phyloP scores from a whole-genome alignment of 2,888 invertebrate genomes.

The Parelbella ahira region DNA sequence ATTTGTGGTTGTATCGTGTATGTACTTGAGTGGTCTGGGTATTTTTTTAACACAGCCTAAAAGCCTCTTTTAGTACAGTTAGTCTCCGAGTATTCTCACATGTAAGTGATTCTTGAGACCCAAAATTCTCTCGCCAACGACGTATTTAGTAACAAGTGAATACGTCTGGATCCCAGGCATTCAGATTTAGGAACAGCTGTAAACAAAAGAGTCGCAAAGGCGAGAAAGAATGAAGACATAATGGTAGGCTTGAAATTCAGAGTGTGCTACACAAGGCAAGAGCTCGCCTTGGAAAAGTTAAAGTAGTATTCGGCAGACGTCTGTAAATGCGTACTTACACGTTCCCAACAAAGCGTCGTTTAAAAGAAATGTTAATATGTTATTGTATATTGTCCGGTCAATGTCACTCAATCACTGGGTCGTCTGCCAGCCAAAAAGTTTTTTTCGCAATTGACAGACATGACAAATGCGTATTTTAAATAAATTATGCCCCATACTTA shows the following conservation, averaged over 20 bases:
- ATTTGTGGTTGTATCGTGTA: too few species aligned
- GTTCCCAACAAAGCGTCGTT: constrained; percentile 1
- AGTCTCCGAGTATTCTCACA: too few species aligned
- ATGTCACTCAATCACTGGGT: constrained; percentile 9
- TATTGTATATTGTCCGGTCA: constrained; percentile 3
- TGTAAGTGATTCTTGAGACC: too few species aligned
- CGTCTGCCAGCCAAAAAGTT: constrained; percentile 4
- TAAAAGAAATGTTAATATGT: background rate
- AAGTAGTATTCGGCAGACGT: background rate
- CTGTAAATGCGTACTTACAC: constrained; percentile 1
- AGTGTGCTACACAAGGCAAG: background rate
- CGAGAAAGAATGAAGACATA: background rate
- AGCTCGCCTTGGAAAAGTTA: background rate
- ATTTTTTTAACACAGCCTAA: too few species aligned
- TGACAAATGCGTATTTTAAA: background rate
- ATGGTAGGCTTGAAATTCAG: background rate
- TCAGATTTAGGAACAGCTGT: background rate
- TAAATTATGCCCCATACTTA: background rate
- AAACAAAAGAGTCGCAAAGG: constrained; percentile 4
- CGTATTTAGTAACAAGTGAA: too few species aligned
- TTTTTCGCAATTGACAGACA: constrained; percentile 6
- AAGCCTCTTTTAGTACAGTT: too few species aligned
- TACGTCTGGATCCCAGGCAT: constrained; percentile 1
- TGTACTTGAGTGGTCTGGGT: too few species aligned
- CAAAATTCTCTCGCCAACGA: too few species aligned